Evolutionary conservation across 2,888 invertebrate species (phyloP), one percentile per base, ranked within the genome.

Genomic region (Eumacrocentrus americanus): DNA sequence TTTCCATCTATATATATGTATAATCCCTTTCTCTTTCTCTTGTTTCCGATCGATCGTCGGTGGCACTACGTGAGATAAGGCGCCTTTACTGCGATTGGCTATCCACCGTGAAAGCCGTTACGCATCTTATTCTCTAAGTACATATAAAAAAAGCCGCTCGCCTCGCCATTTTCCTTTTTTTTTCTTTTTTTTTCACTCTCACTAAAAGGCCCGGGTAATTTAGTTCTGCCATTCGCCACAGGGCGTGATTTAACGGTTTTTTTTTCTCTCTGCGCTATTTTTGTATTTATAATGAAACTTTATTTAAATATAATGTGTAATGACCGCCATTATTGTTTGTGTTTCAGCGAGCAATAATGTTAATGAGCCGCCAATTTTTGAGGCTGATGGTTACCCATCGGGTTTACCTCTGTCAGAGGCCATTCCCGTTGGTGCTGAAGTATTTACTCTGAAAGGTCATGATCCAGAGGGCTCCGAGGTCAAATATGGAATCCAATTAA

Each of bases 391-490:
- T 58, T 79, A 77, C 64, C 80, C 80, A n/a, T 66, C 71, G 61
- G 80, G 80, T 12, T 63, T 77, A 53, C 72, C 91, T 4, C 81
- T 95, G 12, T 87, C 89, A 3, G 95, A 95, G 82, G 89, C 87
- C 74, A 91, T 90, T 6, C 86, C 89, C 1, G 89, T 94, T 3
- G 94, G 94, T 0, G 84, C 88, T 4, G 83, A 89, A 2, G 90
- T 95, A n/a, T 92, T 90, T 81, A 89, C 83, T 11, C 82, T 95
- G 53, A 87, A 89, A 74, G 94, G 91, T 5, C 84, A 86, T 37
- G 94, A 95, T 83, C 94, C 94, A 0, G 94, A 94, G 77, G 89
- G 89, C 46, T 86, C 90, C 29, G 86, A 88, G 37, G 87, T 92
- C 61, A 85, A 86, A 71, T 88, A 84, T 77, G 89, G 90, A 52